phyloP scores from a whole-genome alignment of 2,113 vertebrate species.

The Ellobius talpinus region DNA sequence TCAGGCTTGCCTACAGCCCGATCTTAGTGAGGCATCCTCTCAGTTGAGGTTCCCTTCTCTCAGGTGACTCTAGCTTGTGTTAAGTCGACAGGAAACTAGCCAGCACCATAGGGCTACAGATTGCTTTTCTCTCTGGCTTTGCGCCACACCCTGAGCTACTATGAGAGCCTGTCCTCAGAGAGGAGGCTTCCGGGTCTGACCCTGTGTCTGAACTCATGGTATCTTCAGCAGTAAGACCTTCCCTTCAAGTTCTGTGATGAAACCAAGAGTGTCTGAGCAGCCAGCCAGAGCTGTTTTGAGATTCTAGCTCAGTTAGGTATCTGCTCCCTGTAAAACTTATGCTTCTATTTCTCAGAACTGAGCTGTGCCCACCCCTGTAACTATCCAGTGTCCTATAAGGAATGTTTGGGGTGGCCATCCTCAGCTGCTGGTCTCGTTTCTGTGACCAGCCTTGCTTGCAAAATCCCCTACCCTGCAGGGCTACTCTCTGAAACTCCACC shows the following conservation, averaged over 20 bases:
- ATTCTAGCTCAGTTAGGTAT: neutral
- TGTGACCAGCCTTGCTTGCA: neutral
- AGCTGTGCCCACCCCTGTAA: neutral
- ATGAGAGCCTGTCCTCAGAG: neutral
- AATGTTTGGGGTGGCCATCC: neutral
- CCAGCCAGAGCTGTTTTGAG: neutral
- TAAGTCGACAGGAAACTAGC: neutral
- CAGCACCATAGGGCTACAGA: neutral
- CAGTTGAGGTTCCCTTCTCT: neutral
- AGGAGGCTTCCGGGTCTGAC: neutral
- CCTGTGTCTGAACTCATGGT: neutral
- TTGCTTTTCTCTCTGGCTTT: neutral
- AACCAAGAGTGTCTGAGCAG: neutral
- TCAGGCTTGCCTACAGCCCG: neutral
- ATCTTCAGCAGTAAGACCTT: neutral
- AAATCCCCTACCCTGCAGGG: neutral
- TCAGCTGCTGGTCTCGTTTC: neutral
- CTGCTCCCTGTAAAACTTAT: neutral
- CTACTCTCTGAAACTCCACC: neutral
- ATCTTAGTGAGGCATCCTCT: neutral
- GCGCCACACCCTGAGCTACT: neutral
- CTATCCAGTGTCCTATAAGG: neutral
- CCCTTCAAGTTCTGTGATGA: neutral
- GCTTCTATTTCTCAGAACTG: neutral
- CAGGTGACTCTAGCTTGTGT: neutral